These are phyloP conservation scores for Limnephilus lunatus DNA, from an alignment of 2,888 invertebrate genomes.

Conservation along the genomic window DNA sequence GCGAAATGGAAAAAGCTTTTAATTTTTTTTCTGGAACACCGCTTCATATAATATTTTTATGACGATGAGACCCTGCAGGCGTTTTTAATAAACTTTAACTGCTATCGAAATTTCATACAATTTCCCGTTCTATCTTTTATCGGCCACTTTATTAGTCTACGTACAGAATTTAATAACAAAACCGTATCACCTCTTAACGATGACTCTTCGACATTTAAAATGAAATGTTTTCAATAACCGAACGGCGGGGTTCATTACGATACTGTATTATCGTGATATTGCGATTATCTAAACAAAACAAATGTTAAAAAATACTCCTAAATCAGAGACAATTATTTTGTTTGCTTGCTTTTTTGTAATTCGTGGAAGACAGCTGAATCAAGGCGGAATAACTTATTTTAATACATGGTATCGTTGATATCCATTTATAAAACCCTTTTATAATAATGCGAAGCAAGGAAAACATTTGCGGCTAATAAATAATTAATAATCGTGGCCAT, in stretches of 20 bases:
- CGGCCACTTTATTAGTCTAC: not conserved
- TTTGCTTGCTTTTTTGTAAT: not conserved
- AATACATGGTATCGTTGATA: not conserved
- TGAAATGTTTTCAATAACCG: not conserved
- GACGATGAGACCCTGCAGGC: not conserved
- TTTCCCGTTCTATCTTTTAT: not conserved
- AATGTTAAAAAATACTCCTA: not conserved
- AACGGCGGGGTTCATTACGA: not conserved
- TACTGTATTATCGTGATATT: not conserved
- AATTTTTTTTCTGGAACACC: not conserved
- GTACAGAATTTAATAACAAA: not conserved
- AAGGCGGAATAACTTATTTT: not conserved
- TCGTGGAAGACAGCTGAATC: not conserved
- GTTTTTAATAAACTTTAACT: constrained; percentile 21
- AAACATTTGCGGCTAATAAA: not conserved
- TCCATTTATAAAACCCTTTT: not conserved
- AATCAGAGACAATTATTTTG: not conserved
- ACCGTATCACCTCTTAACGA: not conserved
- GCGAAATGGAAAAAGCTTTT: constrained; percentile 9
- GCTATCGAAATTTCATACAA: not conserved
- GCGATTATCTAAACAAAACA: not conserved
- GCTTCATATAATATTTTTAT: not conserved
- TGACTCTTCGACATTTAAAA: not conserved
- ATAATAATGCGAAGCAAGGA: not conserved
- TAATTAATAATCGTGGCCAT: not conserved